Conservation (phyloP, 2,113 vertebrate species). For the Pampusana beccarii region DNA sequence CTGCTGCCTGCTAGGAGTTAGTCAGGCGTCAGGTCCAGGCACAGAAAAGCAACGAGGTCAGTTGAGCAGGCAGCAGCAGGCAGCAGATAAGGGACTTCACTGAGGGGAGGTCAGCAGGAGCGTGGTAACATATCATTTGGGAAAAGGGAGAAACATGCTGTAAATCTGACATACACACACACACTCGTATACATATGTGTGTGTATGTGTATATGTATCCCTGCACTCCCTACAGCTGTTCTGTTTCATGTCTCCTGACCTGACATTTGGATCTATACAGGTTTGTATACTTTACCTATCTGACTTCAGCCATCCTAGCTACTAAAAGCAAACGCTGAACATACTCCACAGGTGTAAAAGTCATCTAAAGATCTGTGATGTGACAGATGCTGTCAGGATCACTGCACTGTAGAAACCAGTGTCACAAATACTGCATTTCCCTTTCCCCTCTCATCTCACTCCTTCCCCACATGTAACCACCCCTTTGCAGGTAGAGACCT, state of each 20-base stretch:
- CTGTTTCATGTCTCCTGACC: background rate
- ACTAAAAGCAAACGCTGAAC: background rate
- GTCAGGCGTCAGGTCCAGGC: background rate
- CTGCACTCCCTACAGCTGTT: background rate
- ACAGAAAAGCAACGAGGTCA: background rate
- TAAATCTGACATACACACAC: background rate
- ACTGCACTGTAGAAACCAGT: background rate
- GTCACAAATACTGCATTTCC: background rate
- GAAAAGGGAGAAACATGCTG: background rate
- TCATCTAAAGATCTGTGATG: background rate
- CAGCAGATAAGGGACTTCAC: background rate
- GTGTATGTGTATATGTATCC: background rate
- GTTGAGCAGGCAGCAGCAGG: background rate
- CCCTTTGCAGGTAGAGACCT: background rate
- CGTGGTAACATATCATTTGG: background rate
- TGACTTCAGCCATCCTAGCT: background rate
- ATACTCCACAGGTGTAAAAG: background rate
- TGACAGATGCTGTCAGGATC: background rate
- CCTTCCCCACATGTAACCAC: background rate
- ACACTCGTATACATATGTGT: background rate
- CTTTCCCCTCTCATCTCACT: background rate
- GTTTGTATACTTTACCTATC: background rate
- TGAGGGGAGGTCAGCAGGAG: background rate
- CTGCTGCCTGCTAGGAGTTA: background rate
- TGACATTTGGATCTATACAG: background rate